Evolutionary conservation across 2,797 vertebrate genomes (phyloP).

Genomic region (Pseudotriccus pelzelni): DNA sequence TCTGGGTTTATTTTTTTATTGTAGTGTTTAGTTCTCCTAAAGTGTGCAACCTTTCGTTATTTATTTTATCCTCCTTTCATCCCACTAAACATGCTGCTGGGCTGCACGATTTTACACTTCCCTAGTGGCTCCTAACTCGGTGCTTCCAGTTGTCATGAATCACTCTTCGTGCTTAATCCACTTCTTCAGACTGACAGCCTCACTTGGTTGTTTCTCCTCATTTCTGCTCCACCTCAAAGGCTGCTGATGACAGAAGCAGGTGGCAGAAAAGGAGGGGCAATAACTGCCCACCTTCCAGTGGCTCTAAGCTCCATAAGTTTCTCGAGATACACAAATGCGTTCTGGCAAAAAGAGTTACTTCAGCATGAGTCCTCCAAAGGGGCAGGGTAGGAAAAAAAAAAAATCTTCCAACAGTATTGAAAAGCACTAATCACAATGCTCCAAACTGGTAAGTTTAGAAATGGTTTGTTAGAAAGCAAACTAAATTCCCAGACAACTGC

Average conservation of each 20-base stretch:
- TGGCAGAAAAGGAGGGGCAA: background rate
- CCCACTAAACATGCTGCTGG: background rate
- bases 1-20: background rate
- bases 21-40: background rate
- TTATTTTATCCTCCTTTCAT: background rate
- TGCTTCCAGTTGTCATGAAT: background rate
- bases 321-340: rapidly evolving
- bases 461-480: background rate
- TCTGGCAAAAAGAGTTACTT: background rate
- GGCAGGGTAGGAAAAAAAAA: background rate
- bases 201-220: background rate
- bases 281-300: background rate
- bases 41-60: background rate
- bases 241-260: background rate
- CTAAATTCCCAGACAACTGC: background rate
- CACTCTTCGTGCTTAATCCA: background rate
- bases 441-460: background rate
- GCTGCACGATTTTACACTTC: background rate
- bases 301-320: background rate
- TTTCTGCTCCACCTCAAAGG: background rate
- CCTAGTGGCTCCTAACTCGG: background rate
- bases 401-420: background rate
- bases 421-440: background rate
- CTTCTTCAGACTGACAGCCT: background rate
- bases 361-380: background rate